A percentile compares a stretch with the other conserved stretches of the same genome.
These are phyloP conservation scores for Takifugu rubripes DNA, from an alignment of 2,797 vertebrate species.

Conservation along the genomic window DNA sequence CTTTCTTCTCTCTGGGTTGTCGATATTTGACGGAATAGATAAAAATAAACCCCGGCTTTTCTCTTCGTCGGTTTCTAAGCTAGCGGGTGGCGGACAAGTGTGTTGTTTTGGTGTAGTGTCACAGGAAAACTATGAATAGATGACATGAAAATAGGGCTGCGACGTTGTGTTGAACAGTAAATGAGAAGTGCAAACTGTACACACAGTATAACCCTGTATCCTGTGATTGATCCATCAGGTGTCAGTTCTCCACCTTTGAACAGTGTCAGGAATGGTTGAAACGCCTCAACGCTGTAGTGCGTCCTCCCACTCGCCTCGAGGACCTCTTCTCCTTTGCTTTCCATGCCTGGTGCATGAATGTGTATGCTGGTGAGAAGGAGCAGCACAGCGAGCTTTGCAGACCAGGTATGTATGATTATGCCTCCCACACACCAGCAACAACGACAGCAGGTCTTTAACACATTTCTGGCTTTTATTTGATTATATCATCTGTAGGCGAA, in stretches of 20 bases:
- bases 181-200: no score
- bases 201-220: no score
- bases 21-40: no score
- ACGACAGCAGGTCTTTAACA: neutral
- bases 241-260: constrained; percentile 94
- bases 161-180: neutral
- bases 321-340: constrained; percentile 97
- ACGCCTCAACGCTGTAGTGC: constrained; percentile 80
- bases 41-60: no score
- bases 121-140: no score
- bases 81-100: no score
- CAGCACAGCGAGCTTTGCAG: constrained; percentile 92
- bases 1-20: no score
- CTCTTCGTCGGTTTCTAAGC: no score
- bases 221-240: constrained; percentile 73
- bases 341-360: constrained; percentile 95
- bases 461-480: constrained; percentile 19
- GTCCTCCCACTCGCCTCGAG: constrained; percentile 88
- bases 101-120: no score
- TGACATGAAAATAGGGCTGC: neutral
- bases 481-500: constrained; percentile 77
- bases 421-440: neutral
- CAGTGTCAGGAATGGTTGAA: constrained; percentile 98
- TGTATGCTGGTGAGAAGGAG: constrained; percentile 92
- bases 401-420: constrained; percentile 84